Conservation (phyloP, 2,888 invertebrate genomes). For the Euclidia mi region DNA sequence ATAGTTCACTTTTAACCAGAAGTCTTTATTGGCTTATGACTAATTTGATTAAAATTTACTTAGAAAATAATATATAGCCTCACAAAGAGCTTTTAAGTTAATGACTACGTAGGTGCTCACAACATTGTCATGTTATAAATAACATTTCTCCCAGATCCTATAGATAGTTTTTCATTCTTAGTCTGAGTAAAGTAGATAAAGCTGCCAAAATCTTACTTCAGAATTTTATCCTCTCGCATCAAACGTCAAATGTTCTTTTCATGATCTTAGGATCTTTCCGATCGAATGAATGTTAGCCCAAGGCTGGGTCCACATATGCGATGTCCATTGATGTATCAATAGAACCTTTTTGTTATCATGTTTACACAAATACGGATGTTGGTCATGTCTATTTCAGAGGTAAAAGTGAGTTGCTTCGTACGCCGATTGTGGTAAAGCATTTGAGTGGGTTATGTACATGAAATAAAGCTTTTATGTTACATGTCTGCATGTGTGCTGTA, state of each 20-base stretch:
- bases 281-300: slow-evolving; percentile 38
- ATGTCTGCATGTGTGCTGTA: not conserved
- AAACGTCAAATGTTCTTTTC: slow-evolving; percentile 50
- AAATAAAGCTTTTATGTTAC: not conserved
- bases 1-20: too few relatives aligned
- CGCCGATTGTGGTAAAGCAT: slow-evolving; percentile 9
- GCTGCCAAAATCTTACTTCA: slow-evolving; percentile 6
- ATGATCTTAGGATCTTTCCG: slow-evolving; percentile 49
- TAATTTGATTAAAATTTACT: too few relatives aligned
- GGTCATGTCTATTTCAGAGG: slow-evolving; percentile 39
- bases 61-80: too few relatives aligned
- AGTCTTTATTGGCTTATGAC: too few relatives aligned
- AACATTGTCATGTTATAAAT: not conserved
- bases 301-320: slow-evolving; percentile 29
- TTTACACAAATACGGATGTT: slow-evolving; percentile 55
- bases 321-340: slow-evolving; percentile 57
- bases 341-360: slow-evolving; percentile 60
- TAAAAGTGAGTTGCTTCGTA: slow-evolving; percentile 25
- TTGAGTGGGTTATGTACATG: not conserved
- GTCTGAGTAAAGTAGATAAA: not conserved
- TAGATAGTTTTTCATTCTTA: not conserved
- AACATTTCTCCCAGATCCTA: not conserved
- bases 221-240: slow-evolving; percentile 16
- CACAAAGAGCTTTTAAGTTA: too few relatives aligned
- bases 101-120: too few relatives aligned